Conservation (phyloP, 2,797 vertebrate species). For the Platalea minor region DNA sequence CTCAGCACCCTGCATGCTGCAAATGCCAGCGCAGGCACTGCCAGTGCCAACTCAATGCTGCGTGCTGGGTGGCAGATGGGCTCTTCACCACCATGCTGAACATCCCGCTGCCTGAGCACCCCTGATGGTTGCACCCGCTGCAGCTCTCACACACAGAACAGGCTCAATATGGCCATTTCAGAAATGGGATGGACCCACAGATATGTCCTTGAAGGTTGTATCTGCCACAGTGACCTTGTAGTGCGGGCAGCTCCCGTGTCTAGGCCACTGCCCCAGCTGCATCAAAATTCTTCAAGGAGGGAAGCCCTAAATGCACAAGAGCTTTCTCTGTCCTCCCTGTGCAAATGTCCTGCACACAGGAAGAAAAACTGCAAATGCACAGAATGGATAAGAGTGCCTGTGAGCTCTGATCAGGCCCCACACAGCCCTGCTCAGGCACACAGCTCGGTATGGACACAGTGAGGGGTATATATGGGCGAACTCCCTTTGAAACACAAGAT, state of each 20-base stretch:
- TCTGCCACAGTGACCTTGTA: background rate
- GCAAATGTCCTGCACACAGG: background rate
- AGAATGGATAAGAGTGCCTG: rapidly evolving
- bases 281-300: background rate
- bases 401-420: background rate
- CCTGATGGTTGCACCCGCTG: rapidly evolving
- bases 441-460: background rate
- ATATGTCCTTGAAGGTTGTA: rapidly evolving
- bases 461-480: background rate
- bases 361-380: background rate
- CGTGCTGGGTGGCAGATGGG: background rate
- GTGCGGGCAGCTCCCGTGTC: rapidly evolving
- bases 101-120: background rate
- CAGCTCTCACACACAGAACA: background rate
- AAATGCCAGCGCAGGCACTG: background rate
- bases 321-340: background rate
- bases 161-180: background rate
- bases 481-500: background rate
- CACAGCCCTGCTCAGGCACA: background rate
- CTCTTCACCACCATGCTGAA: background rate
- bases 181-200: background rate
- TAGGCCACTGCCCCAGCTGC: background rate
- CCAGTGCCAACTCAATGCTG: rapidly evolving
- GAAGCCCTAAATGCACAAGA: background rate
- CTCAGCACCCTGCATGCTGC: rapidly evolving